phyloP scores from a whole-genome alignment of 2,113 vertebrate species.

The Myrmecobius fasciatus region DNA sequence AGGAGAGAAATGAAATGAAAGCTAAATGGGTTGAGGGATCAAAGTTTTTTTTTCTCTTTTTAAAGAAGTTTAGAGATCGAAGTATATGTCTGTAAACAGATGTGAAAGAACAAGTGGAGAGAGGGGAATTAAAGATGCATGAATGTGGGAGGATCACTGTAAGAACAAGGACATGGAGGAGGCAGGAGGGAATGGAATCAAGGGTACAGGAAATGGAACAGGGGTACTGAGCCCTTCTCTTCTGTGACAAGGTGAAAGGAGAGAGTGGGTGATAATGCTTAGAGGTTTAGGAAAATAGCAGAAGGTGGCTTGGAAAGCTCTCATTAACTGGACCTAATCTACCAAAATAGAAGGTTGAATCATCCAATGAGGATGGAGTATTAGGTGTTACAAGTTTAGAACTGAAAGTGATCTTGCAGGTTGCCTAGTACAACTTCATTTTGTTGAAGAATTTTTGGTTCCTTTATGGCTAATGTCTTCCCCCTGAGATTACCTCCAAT shows the following conservation, averaged over 20 bases:
- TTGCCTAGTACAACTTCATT: too few relatives aligned
- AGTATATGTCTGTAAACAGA: neutral
- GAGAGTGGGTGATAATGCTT: neutral
- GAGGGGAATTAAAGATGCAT: neutral
- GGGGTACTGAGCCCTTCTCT: neutral
- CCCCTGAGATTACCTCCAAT: too few relatives aligned
- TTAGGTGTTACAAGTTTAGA: neutral
- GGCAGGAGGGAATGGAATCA: neutral
- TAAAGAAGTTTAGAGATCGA: neutral
- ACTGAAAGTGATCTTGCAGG: too few relatives aligned
- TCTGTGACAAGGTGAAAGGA: neutral
- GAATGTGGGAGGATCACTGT: neutral
- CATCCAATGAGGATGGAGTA: neutral
- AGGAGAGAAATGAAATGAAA: neutral
- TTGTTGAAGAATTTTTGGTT: too few relatives aligned
- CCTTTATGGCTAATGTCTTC: too few relatives aligned
- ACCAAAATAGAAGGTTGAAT: neutral
- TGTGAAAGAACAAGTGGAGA: neutral
- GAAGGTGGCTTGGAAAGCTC: neutral
- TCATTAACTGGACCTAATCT: neutral
- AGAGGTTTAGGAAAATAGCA: neutral
- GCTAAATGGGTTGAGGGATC: neutral
- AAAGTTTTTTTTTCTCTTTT: neutral
- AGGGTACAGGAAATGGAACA: neutral
- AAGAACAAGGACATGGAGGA: neutral